Conservation (phyloP, 2,113 vertebrate genomes). For the Eleginops maclovinus region DNA sequence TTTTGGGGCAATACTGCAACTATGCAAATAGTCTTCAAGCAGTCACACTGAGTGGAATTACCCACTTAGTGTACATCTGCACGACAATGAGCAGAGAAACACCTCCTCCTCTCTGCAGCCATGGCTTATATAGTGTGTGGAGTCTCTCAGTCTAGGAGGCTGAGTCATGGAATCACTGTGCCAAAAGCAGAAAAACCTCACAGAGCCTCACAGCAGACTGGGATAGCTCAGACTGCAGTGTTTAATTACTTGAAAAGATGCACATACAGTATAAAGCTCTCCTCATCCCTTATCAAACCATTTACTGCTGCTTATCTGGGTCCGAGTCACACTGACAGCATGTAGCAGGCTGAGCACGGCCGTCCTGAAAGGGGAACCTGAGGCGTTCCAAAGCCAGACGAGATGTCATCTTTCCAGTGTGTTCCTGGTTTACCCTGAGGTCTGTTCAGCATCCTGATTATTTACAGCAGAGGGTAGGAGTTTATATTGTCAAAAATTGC, state of each 20-base stretch:
- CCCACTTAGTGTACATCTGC: slow-evolving; percentile 18
- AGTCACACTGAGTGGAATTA: slow-evolving; percentile 15
- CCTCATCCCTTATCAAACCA: slow-evolving; percentile 28
- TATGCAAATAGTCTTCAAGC: neutral
- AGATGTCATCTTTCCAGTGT: neutral
- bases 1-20: slow-evolving; percentile 5
- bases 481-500: neutral
- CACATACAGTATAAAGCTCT: slow-evolving; percentile 6
- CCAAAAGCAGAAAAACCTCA: slow-evolving; percentile 57
- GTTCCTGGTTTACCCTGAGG: neutral
- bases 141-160: slow-evolving; percentile 62
- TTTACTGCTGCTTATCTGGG: neutral
- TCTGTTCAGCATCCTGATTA: slow-evolving; percentile 38
- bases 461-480: neutral
- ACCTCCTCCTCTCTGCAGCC: slow-evolving; percentile 33
- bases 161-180: slow-evolving; percentile 58
- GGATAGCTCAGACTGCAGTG: slow-evolving; percentile 19
- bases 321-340: neutral
- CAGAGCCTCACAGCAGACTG: slow-evolving; percentile 29
- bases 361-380: neutral
- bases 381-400: neutral
- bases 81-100: slow-evolving; percentile 17
- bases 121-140: slow-evolving; percentile 36
- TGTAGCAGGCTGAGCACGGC: neutral
- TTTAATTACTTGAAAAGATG: slow-evolving; percentile 55